A percentile compares a stretch with the other conserved stretches of the same genome.
Conservation (phyloP, 2,888 invertebrate species). For the Polia nebulosa region DNA sequence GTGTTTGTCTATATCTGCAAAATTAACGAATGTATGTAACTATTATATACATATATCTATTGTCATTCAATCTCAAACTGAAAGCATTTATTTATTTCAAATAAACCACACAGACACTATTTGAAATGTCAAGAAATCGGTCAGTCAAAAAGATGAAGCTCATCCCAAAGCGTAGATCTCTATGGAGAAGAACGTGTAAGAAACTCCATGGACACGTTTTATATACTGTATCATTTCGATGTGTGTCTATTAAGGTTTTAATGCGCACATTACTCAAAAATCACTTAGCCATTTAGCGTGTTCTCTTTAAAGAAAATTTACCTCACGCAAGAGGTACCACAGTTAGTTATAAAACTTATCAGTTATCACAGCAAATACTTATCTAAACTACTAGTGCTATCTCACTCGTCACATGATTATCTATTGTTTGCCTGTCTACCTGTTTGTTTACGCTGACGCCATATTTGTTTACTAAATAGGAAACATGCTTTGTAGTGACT, state of each 20-base stretch:
- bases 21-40: not conserved
- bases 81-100: too few relatives aligned
- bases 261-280: not conserved
- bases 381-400: conserved; percentile 12
- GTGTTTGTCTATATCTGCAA: not conserved
- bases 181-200: too few relatives aligned
- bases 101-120: too few relatives aligned
- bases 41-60: too few relatives aligned
- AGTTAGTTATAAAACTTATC: conserved; percentile 10
- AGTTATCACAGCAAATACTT: conserved; percentile 15
- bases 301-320: not conserved
- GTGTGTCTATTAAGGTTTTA: not conserved
- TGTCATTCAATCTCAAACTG: too few relatives aligned
- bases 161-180: too few relatives aligned
- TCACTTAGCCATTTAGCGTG: not conserved
- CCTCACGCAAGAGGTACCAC: not conserved
- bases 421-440: conserved; percentile 10
- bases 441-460: conserved; percentile 24
- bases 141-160: too few relatives aligned
- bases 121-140: too few relatives aligned
- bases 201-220: too few relatives aligned
- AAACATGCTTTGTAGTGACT: conserved; percentile 17
- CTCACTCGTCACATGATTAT: conserved; percentile 12
- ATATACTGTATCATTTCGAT: not conserved
- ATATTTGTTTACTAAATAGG: conserved; percentile 34